Percentiles rank a stretch among this genome's conserved stretches.
These are phyloP conservation scores for Agapetus fuscipes DNA, from an alignment of 2,888 invertebrate genomes.

Conservation along the genomic window DNA sequence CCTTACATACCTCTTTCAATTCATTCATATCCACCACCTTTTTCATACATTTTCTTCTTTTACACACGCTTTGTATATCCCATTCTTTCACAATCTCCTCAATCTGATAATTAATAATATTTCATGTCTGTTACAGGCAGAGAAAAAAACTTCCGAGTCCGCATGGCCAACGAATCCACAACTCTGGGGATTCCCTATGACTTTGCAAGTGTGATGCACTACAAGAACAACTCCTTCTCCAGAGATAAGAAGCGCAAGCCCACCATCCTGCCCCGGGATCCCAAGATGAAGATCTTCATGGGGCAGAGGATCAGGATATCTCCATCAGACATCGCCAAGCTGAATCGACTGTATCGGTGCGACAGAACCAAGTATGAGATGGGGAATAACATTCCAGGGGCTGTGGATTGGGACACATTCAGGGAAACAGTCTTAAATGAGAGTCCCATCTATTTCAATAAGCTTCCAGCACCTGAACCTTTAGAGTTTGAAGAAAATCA, in stretches of 20 bases:
- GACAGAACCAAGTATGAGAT: conserved; percentile 15
- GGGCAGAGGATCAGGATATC: conserved; percentile 30
- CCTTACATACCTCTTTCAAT: too few species aligned
- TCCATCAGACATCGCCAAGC: conserved; percentile 26
- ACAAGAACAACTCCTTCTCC: conserved; percentile 40
- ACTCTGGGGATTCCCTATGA: conserved; percentile 25
- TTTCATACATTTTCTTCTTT: too few species aligned
- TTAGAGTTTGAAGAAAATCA: conserved; percentile 19
- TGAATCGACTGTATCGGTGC: conserved; percentile 27
- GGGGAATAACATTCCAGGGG: conserved; percentile 20
- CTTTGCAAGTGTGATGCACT: conserved; percentile 30
- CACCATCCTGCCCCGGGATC: conserved; percentile 34
- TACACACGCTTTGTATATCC: too few species aligned
- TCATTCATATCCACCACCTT: too few species aligned
- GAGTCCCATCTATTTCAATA: conserved; percentile 20
- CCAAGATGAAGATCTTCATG: conserved; percentile 24
- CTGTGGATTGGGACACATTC: conserved; percentile 18
- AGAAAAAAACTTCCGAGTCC: conserved; percentile 24
- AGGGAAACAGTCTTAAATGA: conserved; percentile 18
- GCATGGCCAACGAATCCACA: conserved; percentile 22
- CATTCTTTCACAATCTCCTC: too few species aligned
- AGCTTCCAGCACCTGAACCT: conserved; percentile 20
- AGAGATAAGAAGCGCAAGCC: conserved; percentile 29
- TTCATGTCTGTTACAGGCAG: conserved; percentile 22
- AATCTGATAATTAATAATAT: too few species aligned